phyloP scores from a whole-genome alignment of 1,140 invertebrate genomes.

The Listronotus oregonensis region DNA sequence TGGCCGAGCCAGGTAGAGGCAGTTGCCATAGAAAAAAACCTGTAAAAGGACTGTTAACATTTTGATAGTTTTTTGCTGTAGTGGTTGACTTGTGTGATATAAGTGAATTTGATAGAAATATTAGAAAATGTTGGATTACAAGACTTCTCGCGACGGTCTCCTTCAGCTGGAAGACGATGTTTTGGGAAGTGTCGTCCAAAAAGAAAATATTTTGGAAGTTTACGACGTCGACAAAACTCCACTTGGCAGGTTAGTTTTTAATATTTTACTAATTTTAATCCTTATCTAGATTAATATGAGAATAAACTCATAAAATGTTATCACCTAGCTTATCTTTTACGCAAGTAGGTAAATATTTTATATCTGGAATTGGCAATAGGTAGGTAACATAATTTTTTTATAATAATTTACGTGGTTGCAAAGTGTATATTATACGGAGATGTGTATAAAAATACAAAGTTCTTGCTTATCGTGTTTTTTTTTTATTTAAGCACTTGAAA shows the following conservation, averaged over 20 bases:
- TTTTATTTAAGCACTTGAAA: too few species aligned
- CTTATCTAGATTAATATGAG: not conserved
- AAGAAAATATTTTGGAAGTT: constrained; percentile 67
- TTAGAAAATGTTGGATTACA: constrained; percentile 45
- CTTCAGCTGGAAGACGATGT: constrained; percentile 65
- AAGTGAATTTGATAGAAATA: constrained; percentile 5
- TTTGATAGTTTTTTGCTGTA: constrained; percentile 25
- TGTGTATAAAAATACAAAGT: too few species aligned
- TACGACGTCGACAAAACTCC: constrained; percentile 72
- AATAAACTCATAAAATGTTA: too few species aligned
- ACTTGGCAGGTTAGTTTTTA: constrained; percentile 65
- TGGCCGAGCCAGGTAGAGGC: constrained; percentile 23
- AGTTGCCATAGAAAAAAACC: constrained; percentile 16
- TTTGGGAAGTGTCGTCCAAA: constrained; percentile 63
- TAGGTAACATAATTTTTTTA: too few species aligned
- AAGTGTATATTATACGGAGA: too few species aligned
- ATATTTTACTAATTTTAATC: not conserved
- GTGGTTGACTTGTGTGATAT: not conserved
- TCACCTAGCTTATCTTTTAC: too few species aligned
- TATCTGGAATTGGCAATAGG: too few species aligned
- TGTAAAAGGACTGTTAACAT: constrained; percentile 15
- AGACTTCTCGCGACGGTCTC: constrained; percentile 60
- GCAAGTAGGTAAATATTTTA: too few species aligned
- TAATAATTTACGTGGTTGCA: too few species aligned
- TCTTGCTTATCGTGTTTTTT: too few species aligned